Percentiles rank a stretch among this genome's conserved stretches.
Evolutionary conservation across 2,888 invertebrate species (phyloP).

Genomic region (Leucoma salicis): DNA sequence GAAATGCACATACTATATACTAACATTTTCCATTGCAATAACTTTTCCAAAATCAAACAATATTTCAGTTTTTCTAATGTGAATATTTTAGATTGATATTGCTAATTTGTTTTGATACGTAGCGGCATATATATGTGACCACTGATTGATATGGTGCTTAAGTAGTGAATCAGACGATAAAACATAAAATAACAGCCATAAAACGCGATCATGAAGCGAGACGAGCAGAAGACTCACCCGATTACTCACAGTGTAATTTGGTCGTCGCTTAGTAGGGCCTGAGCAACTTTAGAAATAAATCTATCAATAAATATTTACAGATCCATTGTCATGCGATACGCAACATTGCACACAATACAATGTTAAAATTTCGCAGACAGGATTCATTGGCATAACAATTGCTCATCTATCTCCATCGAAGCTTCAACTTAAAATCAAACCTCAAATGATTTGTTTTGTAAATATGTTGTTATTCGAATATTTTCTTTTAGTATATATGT

Average conservation of each 20-base stretch:
- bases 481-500: no score
- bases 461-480: constrained; percentile 4
- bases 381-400: constrained; percentile 53
- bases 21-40: no score
- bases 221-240: constrained; percentile 65
- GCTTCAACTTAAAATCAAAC: constrained; percentile 4
- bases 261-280: constrained; percentile 53
- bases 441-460: neutral
- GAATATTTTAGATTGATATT: no score
- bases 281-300: constrained; percentile 60
- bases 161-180: constrained; percentile 51
- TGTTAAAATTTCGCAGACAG: constrained; percentile 59
- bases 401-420: constrained; percentile 32
- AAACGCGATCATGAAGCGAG: constrained; percentile 64
- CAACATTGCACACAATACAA: constrained; percentile 65
- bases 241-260: constrained; percentile 75
- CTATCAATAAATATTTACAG: constrained; percentile 74
- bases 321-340: constrained; percentile 64
- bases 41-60: no score
- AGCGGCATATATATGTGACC: constrained; percentile 32
- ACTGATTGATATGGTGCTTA: constrained; percentile 35
- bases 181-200: constrained; percentile 55
- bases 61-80: no score
- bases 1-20: no score
- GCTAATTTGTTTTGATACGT: constrained; percentile 5